phyloP scores from a whole-genome alignment of 2,113 vertebrate species.

The Cervus canadensis region DNA sequence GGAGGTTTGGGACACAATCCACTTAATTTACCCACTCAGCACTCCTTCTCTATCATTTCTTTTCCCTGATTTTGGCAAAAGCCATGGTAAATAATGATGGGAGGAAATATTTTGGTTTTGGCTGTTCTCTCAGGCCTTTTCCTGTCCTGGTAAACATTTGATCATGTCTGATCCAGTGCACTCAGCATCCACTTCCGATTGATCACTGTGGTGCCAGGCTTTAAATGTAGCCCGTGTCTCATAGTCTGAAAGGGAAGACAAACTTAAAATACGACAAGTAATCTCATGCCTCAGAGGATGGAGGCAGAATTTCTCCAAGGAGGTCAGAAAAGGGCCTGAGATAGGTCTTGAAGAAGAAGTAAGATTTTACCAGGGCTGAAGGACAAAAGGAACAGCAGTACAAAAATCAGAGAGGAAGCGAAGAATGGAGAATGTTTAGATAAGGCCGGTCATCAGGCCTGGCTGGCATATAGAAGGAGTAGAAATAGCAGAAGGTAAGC shows the following conservation, averaged over 20 bases:
- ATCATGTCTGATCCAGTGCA: background rate
- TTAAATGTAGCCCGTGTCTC: background rate
- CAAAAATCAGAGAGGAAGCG: background rate
- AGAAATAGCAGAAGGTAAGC: background rate
- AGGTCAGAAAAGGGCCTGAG: background rate
- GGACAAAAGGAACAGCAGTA: background rate
- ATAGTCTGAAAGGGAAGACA: background rate
- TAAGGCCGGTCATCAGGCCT: background rate
- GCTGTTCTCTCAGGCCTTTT: background rate
- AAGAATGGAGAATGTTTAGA: background rate
- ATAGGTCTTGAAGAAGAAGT: background rate
- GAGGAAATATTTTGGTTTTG: background rate
- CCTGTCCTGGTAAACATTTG: background rate
- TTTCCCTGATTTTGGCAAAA: background rate
- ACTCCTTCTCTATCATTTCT: background rate
- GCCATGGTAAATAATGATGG: background rate
- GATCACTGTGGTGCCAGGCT: background rate
- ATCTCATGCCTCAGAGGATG: background rate
- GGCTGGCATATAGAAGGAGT: background rate
- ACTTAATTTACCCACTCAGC: background rate
- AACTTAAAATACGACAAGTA: background rate
- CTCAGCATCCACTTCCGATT: background rate
- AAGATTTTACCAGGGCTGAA: background rate
- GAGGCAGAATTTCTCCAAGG: background rate
- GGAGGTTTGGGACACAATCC: no score